Percentiles rank a stretch among this genome's conserved stretches.
Evolutionary conservation across 2,797 vertebrate genomes (phyloP).

Genomic region (Sebastolobus altivelis): DNA sequence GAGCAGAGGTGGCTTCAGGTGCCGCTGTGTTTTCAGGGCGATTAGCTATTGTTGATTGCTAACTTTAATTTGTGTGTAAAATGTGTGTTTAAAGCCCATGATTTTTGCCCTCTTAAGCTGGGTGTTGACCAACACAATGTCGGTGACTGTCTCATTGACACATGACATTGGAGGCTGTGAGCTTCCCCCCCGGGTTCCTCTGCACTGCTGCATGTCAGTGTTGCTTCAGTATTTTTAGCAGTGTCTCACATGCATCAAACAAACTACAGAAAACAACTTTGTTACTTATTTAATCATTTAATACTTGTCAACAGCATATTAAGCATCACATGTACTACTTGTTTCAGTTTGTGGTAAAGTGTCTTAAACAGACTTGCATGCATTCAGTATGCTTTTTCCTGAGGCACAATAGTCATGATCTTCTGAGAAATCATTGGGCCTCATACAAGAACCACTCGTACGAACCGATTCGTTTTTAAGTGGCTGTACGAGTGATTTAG

Average conservation of each 20-base stretch:
- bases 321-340: background rate
- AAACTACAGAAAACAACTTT: background rate
- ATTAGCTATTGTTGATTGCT: background rate
- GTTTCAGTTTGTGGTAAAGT: background rate
- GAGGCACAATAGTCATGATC: background rate
- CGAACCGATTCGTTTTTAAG: too few relatives aligned
- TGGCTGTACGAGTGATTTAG: too few relatives aligned
- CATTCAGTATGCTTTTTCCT: background rate
- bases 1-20: background rate
- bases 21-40: conserved; percentile 17
- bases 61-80: conserved; percentile 12
- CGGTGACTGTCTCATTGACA: conserved; percentile 41
- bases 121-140: conserved; percentile 34
- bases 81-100: conserved; percentile 1
- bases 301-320: background rate
- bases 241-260: background rate
- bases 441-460: too few relatives aligned
- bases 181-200: conserved; percentile 2
- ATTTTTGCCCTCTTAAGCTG: background rate
- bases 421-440: background rate
- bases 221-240: conserved; percentile 25
- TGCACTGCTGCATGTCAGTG: background rate
- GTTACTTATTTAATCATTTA: background rate
- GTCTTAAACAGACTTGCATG: background rate
- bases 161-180: conserved; percentile 42